phyloP scores from a whole-genome alignment of 2,113 vertebrate species.

The Chlamydotis undulata region DNA sequence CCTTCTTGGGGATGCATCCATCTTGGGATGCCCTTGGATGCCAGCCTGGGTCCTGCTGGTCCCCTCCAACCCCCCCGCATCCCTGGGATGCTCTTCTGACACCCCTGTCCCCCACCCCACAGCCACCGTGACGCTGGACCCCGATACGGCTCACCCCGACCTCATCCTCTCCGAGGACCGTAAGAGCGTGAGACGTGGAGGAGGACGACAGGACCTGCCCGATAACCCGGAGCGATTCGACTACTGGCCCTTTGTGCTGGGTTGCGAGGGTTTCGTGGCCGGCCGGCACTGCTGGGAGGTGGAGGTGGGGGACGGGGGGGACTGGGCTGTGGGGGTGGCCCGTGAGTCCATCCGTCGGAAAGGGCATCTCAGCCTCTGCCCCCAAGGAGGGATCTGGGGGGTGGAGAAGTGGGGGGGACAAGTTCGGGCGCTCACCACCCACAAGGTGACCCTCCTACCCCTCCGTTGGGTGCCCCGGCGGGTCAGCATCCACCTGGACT shows the following conservation, averaged over 20 bases:
- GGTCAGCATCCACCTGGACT: slow-evolving; percentile 13
- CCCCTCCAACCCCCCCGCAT: too few species aligned
- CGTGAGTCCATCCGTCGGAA: slow-evolving; percentile 62
- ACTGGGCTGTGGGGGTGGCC: slow-evolving; percentile 73
- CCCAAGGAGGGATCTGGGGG: slow-evolving; percentile 79
- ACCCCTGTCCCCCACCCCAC: not conserved
- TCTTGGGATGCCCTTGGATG: too few species aligned
- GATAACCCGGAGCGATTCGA: slow-evolving; percentile 54
- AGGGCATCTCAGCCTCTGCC: slow-evolving; percentile 77
- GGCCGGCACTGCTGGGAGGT: slow-evolving; percentile 60
- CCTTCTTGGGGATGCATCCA: too few species aligned
- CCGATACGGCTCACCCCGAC: slow-evolving; percentile 63
- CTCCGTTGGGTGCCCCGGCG: not conserved
- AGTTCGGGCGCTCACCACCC: slow-evolving; percentile 49
- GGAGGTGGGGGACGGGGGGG: slow-evolving; percentile 76
- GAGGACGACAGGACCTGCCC: not conserved
- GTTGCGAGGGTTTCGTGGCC: not conserved
- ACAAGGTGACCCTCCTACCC: not conserved
- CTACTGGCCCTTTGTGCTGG: slow-evolving; percentile 67
- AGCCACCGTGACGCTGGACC: slow-evolving; percentile 70
- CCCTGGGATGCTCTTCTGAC: not conserved
- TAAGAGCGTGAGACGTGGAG: slow-evolving; percentile 4
- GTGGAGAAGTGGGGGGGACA: slow-evolving; percentile 58
- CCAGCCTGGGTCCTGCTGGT: rapidly evolving
- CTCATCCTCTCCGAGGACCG: slow-evolving; percentile 66